Conservation (phyloP, 1,140 invertebrate genomes). For the Heliothis subflexa region DNA sequence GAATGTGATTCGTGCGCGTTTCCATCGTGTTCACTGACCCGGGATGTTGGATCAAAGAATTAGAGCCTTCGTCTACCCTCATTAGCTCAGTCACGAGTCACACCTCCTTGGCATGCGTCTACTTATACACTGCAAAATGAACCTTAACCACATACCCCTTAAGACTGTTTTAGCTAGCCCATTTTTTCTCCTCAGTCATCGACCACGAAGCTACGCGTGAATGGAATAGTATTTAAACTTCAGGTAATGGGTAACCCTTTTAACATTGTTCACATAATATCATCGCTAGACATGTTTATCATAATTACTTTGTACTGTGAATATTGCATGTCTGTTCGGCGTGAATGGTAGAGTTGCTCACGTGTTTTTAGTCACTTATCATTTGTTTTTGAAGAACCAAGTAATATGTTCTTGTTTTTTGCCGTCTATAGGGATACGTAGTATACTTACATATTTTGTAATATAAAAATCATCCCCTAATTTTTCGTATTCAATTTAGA, state of each 20-base stretch:
- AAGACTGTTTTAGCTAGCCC: not conserved
- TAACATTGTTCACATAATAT: not conserved
- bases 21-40: conserved; percentile 59
- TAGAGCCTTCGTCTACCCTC: conserved; percentile 58
- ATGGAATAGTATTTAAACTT: conserved; percentile 36
- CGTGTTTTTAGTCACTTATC: no score
- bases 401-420: no score
- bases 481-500: no score
- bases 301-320: not conserved
- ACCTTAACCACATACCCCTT: not conserved
- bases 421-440: no score
- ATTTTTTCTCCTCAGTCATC: conserved; percentile 6
- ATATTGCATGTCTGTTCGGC: not conserved
- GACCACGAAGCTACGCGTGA: conserved; percentile 26
- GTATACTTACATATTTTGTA: no score
- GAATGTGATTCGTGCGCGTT: conserved; percentile 44
- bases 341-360: no score
- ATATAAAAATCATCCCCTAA: no score
- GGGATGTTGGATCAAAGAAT: conserved; percentile 64
- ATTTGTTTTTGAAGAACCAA: no score
- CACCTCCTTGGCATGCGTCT: conserved; percentile 45
- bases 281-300: not conserved
- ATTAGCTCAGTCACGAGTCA: conserved; percentile 62
- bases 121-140: conserved; percentile 9
- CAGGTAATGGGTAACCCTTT: conserved; percentile 3